These are phyloP conservation scores for Pipistrellus pygmaeus DNA, from an alignment of 2,797 vertebrate species.

Conservation along the genomic window DNA sequence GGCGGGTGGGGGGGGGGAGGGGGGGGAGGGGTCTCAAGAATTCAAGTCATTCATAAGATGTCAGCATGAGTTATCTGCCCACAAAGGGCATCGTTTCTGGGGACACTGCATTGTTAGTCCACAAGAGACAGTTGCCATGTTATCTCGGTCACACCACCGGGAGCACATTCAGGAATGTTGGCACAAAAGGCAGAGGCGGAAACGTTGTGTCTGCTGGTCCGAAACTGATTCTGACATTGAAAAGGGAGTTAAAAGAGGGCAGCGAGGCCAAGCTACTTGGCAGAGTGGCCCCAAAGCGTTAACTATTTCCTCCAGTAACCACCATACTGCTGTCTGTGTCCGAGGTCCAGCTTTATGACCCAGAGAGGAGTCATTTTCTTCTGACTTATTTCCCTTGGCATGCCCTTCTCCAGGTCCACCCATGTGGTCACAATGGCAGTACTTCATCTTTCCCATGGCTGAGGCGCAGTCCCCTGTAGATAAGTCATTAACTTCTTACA, in stretches of 20 bases:
- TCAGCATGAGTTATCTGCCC: slow-evolving; percentile 52
- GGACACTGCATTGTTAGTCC: not conserved
- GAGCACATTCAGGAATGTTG: slow-evolving; percentile 12
- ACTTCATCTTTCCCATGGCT: not conserved
- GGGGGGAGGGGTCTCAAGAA: not conserved
- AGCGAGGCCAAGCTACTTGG: not conserved
- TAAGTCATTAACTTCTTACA: not conserved
- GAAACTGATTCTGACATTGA: slow-evolving; percentile 24
- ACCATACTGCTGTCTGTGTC: not conserved
- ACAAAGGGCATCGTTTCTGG: slow-evolving; percentile 30
- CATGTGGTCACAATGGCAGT: not conserved
- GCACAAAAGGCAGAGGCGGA: not conserved
- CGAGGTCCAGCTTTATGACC: not conserved
- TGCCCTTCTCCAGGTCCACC: not conserved
- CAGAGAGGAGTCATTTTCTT: not conserved
- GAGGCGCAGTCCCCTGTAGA: not conserved
- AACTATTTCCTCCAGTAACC: not conserved
- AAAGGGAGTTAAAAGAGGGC: not conserved
- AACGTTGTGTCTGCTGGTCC: slow-evolving; percentile 3
- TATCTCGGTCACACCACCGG: slow-evolving; percentile 31
- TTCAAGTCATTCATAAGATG: slow-evolving; percentile 59
- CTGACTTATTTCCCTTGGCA: not conserved
- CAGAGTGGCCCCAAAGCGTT: not conserved
- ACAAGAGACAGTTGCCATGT: not conserved
- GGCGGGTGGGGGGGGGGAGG: not conserved